Evolutionary conservation across 2,113 vertebrate species (phyloP).

Genomic region (zebrafish (Danio rerio)): DNA sequence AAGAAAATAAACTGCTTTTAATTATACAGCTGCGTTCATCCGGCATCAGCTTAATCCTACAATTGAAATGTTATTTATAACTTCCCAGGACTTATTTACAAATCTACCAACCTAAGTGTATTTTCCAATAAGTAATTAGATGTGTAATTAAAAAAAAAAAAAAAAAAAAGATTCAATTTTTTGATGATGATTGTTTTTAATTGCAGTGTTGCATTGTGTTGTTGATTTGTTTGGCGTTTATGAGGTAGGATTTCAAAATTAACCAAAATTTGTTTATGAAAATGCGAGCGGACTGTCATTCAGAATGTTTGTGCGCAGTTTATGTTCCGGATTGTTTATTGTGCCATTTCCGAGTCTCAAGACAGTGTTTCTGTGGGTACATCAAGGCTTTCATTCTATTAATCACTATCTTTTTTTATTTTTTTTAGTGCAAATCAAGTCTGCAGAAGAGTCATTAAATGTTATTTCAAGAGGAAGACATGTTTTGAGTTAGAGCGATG

Average conservation of each 20-base stretch:
- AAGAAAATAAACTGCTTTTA: conserved; percentile 37
- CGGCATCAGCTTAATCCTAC: background rate
- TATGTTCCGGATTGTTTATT: background rate
- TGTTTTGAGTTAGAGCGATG: background rate
- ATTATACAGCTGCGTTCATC: conserved; percentile 11
- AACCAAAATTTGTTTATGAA: background rate
- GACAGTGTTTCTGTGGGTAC: background rate
- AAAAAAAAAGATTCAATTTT: background rate
- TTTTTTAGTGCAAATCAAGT: background rate
- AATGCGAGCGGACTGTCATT: background rate
- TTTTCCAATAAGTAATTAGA: background rate
- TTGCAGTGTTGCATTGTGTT: background rate
- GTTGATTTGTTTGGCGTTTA: background rate
- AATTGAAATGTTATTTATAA: background rate
- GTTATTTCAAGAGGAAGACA: background rate
- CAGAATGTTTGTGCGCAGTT: background rate
- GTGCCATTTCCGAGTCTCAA: background rate
- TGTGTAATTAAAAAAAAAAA: background rate
- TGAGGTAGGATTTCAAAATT: background rate
- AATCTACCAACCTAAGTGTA: background rate
- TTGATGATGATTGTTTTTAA: too few relatives aligned
- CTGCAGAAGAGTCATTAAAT: background rate
- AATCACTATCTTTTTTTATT: background rate
- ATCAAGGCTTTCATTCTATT: background rate
- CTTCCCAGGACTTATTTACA: background rate